Evolutionary conservation across 30 jellyfish, hydroid and myxozoan species (phyloP), one percentile per base, ranked within the genome.

Genomic region (Aurelia aurita): DNA sequence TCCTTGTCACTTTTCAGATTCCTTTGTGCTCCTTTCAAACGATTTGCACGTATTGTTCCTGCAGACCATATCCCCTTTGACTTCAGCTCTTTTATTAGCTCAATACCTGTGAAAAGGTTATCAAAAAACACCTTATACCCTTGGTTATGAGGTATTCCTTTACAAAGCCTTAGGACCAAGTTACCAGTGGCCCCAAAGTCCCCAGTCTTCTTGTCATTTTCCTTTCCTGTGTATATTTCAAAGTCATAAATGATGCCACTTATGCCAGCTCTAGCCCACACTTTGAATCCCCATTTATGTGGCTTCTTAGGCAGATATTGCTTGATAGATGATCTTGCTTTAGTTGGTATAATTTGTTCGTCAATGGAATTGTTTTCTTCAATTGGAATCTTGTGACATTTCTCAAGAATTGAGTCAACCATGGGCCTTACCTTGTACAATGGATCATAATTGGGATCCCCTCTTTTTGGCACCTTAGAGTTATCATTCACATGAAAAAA

Each of bases 131-230:
- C n/a, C n/a, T n/a, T n/a, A n/a, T n/a, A n/a, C n/a, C n/a, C n/a
- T n/a, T n/a, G n/a, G n/a, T n/a, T n/a, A n/a, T n/a, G n/a, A n/a
- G n/a, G 15, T 59, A 59, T 59, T 59, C 72, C 27, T 59, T 21
- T 59, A 59, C 72, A 59, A 59, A 59, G 27, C 72, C 72, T 59
- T 27, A 59, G 8, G 72, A 59, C 72, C 72, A 59, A 59, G 72
- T 21, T 59, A 59, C 72, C 72, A 11, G 72, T 21, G 27, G 72
- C 72, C 72, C 72, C 72, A 59, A 59, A 59, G 72, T 59, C 72
- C 72, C 27, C 28, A 11, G 18, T 21, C 27, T 59, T 59, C 72
- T 21, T 59, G 28, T 59, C 72, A 59, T 59, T 59, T 21, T 59
- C 72, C 72, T 59, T 59, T 59, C 72, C 72, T 11, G 72, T 59